phyloP scores from a whole-genome alignment of 1,140 invertebrate genomes.

The Varroa destructor region DNA sequence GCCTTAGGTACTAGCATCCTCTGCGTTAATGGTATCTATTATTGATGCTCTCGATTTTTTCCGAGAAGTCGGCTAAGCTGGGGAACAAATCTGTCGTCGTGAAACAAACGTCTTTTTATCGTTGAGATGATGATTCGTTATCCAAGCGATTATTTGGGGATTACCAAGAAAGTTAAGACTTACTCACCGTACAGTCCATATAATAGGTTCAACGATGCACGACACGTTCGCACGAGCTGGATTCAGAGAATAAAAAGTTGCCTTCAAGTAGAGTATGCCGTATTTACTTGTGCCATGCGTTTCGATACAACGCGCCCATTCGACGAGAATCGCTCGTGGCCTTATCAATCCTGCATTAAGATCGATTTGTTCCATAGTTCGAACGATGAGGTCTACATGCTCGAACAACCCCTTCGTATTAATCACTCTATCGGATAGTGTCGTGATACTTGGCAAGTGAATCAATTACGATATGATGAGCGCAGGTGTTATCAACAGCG shows the following conservation, averaged over 20 bases:
- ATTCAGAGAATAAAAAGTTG: constrained; percentile 53
- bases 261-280: constrained; percentile 64
- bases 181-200: constrained; percentile 58
- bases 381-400: constrained; percentile 53
- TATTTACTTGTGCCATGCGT: constrained; percentile 57
- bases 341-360: constrained; percentile 84
- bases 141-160: constrained; percentile 47
- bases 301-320: constrained; percentile 44
- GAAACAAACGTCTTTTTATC: constrained; percentile 50
- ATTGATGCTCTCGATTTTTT: constrained; percentile 41
- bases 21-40: constrained; percentile 39
- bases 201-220: constrained; percentile 57
- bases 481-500: constrained; percentile 56
- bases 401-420: constrained; percentile 59
- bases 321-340: constrained; percentile 56
- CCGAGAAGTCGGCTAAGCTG: constrained; percentile 38
- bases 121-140: constrained; percentile 51
- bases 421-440: constrained; percentile 70
- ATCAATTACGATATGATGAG: constrained; percentile 50
- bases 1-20: constrained; percentile 46
- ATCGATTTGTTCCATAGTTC: constrained; percentile 90
- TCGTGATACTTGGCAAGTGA: constrained; percentile 54
- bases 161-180: constrained; percentile 58
- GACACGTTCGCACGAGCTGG: constrained; percentile 67
- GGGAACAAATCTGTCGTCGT: constrained; percentile 37